These are phyloP conservation scores for human (Homo sapiens) DNA, from an alignment of 2,113 vertebrate genomes.

Conservation along the genomic window GRCh38 chr3:155502501-155503000, in stretches of 20 bases:
- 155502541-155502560: background rate
- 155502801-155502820: background rate
- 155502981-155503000: background rate
- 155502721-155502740: background rate
- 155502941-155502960: background rate
- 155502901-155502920: background rate
- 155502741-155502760: background rate
- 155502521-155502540: background rate
- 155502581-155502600: constrained; percentile 24
- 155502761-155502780: background rate
- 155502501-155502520: constrained; percentile 53
- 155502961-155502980: background rate
- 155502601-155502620: background rate
- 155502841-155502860: background rate
- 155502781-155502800: background rate
- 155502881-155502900: background rate
- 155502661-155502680: background rate
- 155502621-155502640: background rate
- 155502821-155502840: background rate
- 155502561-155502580: background rate
- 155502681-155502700: background rate
- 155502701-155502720: background rate
- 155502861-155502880: background rate
- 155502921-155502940: background rate
- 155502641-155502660: background rate